These are phyloP conservation scores for Ips typographus DNA, from an alignment of 1,140 invertebrate genomes.

Conservation along the genomic window DNA sequence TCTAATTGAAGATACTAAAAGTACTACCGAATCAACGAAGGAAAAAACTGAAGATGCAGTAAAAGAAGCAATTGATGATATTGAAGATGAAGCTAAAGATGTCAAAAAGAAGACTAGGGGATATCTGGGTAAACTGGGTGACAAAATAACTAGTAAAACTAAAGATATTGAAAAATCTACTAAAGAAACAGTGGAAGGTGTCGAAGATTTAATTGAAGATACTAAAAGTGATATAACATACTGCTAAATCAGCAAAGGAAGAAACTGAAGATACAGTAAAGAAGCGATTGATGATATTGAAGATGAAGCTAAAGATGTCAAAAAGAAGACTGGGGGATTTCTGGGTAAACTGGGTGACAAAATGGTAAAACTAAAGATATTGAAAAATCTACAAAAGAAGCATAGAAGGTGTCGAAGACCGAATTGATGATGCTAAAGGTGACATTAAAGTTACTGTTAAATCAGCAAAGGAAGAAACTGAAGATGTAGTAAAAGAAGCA, in stretches of 20 bases:
- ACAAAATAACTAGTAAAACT: constrained; percentile 26
- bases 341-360: constrained; percentile 9
- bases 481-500: background rate
- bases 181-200: background rate
- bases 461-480: background rate
- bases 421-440: background rate
- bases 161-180: constrained; percentile 1
- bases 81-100: constrained; percentile 7
- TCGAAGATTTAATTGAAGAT: background rate
- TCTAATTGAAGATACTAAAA: background rate
- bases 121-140: constrained; percentile 30
- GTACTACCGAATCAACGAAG: background rate
- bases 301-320: constrained; percentile 1
- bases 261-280: background rate
- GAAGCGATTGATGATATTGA: background rate
- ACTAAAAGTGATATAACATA: background rate
- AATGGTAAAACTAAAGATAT: background rate
- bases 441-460: constrained; percentile 2
- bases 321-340: constrained; percentile 26
- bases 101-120: constrained; percentile 24
- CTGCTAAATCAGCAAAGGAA: background rate
- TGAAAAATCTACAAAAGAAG: background rate
- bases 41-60: constrained; percentile 5
- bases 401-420: background rate
- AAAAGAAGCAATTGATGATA: background rate